Evolutionary conservation across 2,113 vertebrate genomes (phyloP), one percentile per base, ranked within the genome.

Genomic region (Prochilodus magdalenae): DNA sequence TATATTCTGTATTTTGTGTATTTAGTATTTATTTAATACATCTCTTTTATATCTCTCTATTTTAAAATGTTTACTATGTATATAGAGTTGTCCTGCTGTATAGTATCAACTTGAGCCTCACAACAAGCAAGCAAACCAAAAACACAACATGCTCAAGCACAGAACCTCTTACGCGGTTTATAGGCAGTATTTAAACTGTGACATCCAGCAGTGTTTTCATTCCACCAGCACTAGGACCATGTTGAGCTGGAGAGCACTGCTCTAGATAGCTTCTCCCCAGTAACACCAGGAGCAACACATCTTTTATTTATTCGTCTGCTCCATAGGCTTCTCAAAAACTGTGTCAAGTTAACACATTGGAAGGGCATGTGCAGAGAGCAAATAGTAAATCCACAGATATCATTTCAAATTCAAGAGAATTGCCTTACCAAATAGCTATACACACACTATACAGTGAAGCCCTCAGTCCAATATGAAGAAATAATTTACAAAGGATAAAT

Each of bases 261-360:
- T 72, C 76, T 7, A 73, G 49, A 55, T 16, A 4, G 49, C 29
- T 80, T 81, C 77, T 77, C n/a, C 77, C 53, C 57, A 69, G 81
- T 60, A 73, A 77, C 26, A 72, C 67, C 30, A 69, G 2, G 55
- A 69, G 81, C 33, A 72, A 77, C 33, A 66, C 73, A 74, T 74
- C 5, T 83, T 83, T 83, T 63, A 86, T 86, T 83, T 77, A 86
- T 83, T 70, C 7, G 53, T 80, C 76, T 27, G 72, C 84, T 76
- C 15, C 26, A 47, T 51, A 62, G 5, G 29, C 49, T 47, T 71
- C 73, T 47, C 65, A 29, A 69, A 59, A 74, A 81, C 27, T 66
- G 29, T 74, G 57, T 20, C 30, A 79, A 18, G 26, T 36, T 55
- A 65, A 53, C 44, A 66, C 70, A 73, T 51, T 49, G 22, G 63